Base-by-base conservation (phyloP, 2,888 invertebrate genomes). In the Amorpha juglandis region DNA sequence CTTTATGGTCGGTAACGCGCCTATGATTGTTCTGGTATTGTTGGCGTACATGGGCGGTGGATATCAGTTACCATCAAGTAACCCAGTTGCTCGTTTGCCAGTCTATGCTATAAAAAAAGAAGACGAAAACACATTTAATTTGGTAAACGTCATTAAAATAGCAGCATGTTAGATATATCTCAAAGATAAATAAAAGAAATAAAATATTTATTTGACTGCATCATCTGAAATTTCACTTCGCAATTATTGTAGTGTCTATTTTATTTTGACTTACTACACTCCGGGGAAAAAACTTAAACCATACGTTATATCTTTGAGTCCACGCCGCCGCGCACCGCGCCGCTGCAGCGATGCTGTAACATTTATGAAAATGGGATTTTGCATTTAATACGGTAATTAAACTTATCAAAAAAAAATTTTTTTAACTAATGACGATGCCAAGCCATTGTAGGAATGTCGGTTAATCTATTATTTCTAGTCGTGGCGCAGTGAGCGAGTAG, bases 191-290 rank as follows among this genome's bases (percentile, higher is more conserved):
- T 51, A 51, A 19, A 51, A 51, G 1, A 9, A 21, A 21, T 19
- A 1, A 21, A 19, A 19, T 19, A n/a, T 11, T 21, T 21, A 21
- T 16, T 1, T 0, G 19, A 58, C 4, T 19, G 58, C 42, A 19
- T 19, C 42, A 19, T 58, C 58, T 58, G 58, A 58, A 58, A 71
- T 68, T 69, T 68, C 67, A 72, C 67, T 72, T 71, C 42, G 42
- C 58, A n/a, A n/a, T n/a, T 58, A 58, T 58, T 58, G 53, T 53
- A n/a, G n/a, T 53, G 58, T 58, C 58, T 58, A 58, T 42, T 58
- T 58, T 58, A 58, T 55, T 55, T 55, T 55, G 38, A 38, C 55
- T 38, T 58, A 53, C 53, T 53, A n/a, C 9, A 33, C 42, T n/a
- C 19, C 38, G 58, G 11, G 35, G 64, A 52, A 53, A 64, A 64